phyloP scores from a whole-genome alignment of 2,888 invertebrate species.

The Cyclophora albipunctata region DNA sequence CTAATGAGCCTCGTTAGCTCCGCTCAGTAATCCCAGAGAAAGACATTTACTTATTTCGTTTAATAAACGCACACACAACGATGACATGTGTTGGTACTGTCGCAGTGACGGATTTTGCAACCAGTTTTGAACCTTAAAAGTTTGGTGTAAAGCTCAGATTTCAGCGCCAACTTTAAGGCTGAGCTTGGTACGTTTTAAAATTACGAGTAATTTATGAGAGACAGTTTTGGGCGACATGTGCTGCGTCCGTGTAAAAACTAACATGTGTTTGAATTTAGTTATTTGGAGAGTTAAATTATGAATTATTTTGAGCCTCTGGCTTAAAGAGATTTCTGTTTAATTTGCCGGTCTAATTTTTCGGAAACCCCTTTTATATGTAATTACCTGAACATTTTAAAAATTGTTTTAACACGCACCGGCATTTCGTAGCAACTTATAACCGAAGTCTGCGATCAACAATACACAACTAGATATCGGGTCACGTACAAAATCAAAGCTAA shows the following conservation, averaged over 20 bases:
- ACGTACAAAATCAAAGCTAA: too few relatives aligned
- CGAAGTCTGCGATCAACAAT: too few relatives aligned
- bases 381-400: too few relatives aligned
- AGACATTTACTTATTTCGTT: constrained; percentile 22
- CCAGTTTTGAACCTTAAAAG: constrained; percentile 9
- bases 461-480: too few relatives aligned
- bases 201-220: constrained; percentile 10
- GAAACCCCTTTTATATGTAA: too few relatives aligned
- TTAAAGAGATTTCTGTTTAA: too few relatives aligned
- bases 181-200: constrained; percentile 8
- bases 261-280: neutral
- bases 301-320: neutral
- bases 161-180: constrained; percentile 1
- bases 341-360: too few relatives aligned
- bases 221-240: constrained; percentile 11
- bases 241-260: constrained; percentile 8
- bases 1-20: constrained; percentile 42
- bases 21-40: constrained; percentile 31
- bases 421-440: too few relatives aligned
- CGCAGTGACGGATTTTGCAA: neutral
- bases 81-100: constrained; percentile 9
- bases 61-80: constrained; percentile 19
- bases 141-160: constrained; percentile 5
- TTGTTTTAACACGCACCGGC: too few relatives aligned
- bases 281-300: neutral